Evolutionary conservation across 2,113 vertebrate species (phyloP).

Genomic region (Eleginops maclovinus): DNA sequence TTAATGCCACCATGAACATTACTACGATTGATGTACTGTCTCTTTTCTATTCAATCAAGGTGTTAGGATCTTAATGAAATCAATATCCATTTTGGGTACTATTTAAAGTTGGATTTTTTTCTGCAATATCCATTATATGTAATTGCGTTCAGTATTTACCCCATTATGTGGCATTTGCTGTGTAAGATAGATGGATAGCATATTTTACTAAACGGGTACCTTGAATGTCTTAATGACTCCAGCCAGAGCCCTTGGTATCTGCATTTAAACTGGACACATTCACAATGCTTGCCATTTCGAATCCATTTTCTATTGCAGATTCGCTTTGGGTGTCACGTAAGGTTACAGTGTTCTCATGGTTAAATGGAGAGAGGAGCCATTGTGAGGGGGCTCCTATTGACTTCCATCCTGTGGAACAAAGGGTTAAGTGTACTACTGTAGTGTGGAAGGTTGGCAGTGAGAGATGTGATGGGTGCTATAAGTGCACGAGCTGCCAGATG

Average conservation of each 20-base stretch:
- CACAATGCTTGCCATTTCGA: not conserved
- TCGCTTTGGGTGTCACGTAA: not conserved
- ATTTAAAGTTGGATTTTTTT: too few relatives aligned
- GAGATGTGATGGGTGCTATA: constrained; percentile 71
- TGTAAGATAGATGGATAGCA: too few relatives aligned
- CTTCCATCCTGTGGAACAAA: constrained; percentile 17
- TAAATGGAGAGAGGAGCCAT: not conserved
- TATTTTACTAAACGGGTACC: too few relatives aligned
- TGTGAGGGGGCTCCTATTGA: not conserved
- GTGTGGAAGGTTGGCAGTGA: constrained; percentile 47
- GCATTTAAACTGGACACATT: not conserved
- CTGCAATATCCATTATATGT: not conserved
- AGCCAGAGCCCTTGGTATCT: not conserved
- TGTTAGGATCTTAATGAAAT: not conserved
- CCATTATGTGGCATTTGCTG: not conserved
- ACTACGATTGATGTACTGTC: not conserved
- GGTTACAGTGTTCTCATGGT: not conserved
- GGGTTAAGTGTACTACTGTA: constrained; percentile 34
- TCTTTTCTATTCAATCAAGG: not conserved
- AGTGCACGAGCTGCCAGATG: constrained; percentile 82
- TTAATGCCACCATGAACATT: not conserved
- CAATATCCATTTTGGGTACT: not conserved
- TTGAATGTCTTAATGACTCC: not conserved
- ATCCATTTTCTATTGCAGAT: not conserved
- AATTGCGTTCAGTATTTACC: not conserved